phyloP scores from a whole-genome alignment of 2,797 vertebrate species.

The Emydoidea blandingii region DNA sequence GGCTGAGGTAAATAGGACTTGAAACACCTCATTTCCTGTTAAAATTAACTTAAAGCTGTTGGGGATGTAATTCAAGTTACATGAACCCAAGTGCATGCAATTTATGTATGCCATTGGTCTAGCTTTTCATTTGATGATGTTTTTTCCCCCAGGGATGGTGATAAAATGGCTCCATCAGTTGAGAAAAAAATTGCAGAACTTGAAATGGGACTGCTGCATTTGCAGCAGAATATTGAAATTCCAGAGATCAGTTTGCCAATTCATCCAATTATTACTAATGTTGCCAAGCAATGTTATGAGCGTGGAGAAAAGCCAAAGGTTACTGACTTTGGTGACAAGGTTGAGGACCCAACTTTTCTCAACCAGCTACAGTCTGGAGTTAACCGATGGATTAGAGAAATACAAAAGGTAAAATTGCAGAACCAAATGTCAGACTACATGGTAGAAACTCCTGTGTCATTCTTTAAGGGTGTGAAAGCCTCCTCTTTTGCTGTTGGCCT shows the following conservation, averaged over 20 bases:
- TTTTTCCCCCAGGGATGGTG: slow-evolving; percentile 89
- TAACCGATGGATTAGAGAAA: slow-evolving; percentile 99
- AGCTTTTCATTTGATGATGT: neutral
- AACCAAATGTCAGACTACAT: too few species aligned
- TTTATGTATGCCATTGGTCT: neutral
- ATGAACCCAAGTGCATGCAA: neutral
- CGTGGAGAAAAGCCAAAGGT: slow-evolving; percentile 97
- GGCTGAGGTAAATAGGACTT: neutral
- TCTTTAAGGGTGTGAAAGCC: neutral
- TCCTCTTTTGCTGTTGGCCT: neutral
- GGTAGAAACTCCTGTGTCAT: neutral
- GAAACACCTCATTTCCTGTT: neutral
- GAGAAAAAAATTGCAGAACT: slow-evolving; percentile 99
- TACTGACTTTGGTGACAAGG: slow-evolving; percentile 98
- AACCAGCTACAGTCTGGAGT: slow-evolving; percentile 98
- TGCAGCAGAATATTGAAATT: slow-evolving; percentile 99
- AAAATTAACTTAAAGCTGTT: neutral
- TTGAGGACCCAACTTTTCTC: slow-evolving; percentile 96
- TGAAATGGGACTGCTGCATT: slow-evolving; percentile 97
- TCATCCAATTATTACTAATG: slow-evolving; percentile 92
- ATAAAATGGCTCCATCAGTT: slow-evolving; percentile 99
- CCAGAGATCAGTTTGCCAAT: slow-evolving; percentile 97
- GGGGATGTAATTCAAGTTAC: neutral
- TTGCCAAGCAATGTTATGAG: slow-evolving; percentile 95
- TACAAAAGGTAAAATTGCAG: slow-evolving; percentile 90